These are phyloP conservation scores for Belgica antarctica DNA, from an alignment of 2,888 invertebrate genomes.

Conservation along the genomic window DNA sequence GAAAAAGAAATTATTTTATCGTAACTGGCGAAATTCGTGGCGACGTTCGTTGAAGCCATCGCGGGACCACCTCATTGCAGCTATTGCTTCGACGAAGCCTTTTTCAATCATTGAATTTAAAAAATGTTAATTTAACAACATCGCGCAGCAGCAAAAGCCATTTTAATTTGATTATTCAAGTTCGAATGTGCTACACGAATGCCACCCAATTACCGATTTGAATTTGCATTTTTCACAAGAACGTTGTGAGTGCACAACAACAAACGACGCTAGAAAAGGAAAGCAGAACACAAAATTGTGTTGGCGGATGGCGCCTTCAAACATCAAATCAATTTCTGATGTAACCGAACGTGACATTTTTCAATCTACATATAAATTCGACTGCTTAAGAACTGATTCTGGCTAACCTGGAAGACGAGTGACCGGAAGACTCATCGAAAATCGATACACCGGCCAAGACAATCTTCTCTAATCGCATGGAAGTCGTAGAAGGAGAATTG, in stretches of 20 bases:
- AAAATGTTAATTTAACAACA: constrained; percentile 44
- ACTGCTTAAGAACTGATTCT: background rate
- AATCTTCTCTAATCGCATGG: background rate
- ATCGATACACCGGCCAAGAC: background rate
- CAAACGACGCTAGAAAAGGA: background rate
- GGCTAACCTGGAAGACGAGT: too few relatives aligned
- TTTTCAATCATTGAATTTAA: constrained; percentile 20
- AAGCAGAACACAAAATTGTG: background rate
- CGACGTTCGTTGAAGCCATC: constrained; percentile 36
- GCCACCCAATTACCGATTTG: constrained; percentile 39
- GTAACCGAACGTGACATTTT: background rate
- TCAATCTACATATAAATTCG: background rate
- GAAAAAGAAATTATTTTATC: constrained; percentile 36
- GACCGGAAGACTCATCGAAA: background rate
- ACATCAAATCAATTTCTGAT: too few relatives aligned
- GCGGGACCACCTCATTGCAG: constrained; percentile 41
- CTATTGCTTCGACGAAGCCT: background rate
- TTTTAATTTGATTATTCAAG: constrained; percentile 34
- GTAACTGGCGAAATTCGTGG: constrained; percentile 6
- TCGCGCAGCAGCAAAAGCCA: constrained; percentile 20
- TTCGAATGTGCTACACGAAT: background rate
- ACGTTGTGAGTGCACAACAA: background rate
- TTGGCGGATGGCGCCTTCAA: constrained; percentile 37
- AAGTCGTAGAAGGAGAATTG: constrained; percentile 21
- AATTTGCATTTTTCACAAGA: constrained; percentile 22